Evolutionary conservation across 2,113 vertebrate species (phyloP).

Genomic region (Brachyhypopomus gauderio): DNA sequence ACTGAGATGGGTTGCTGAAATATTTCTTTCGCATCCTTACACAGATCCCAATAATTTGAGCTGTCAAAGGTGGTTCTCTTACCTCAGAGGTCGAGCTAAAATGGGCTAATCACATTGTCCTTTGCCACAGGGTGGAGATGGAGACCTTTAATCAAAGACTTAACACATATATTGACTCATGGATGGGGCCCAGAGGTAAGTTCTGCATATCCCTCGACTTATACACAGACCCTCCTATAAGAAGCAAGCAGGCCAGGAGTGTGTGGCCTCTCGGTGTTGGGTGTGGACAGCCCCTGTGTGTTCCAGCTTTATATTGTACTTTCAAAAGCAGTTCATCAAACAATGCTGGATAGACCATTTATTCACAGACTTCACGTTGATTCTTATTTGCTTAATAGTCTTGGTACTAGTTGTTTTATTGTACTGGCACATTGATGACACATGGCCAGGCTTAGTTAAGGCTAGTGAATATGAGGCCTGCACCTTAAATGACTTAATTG

Average conservation of each 20-base stretch:
- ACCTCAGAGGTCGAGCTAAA: neutral
- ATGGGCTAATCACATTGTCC: conserved; percentile 11
- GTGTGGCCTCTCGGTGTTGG: neutral
- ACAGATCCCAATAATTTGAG: neutral
- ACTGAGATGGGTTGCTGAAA: neutral
- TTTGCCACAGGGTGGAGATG: conserved; percentile 81
- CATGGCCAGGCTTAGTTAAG: too few relatives aligned
- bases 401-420: too few relatives aligned
- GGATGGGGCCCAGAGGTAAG: conserved; percentile 94
- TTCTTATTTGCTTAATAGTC: too few relatives aligned
- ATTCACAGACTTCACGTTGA: too few relatives aligned
- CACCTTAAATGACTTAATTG: too few relatives aligned
- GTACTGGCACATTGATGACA: too few relatives aligned
- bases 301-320: too few relatives aligned
- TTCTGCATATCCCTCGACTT: neutral
- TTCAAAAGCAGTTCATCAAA: too few relatives aligned
- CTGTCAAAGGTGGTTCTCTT: neutral
- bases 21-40: neutral
- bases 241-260: neutral
- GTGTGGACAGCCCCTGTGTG: too few relatives aligned
- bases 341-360: too few relatives aligned
- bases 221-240: neutral
- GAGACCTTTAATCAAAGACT: conserved; percentile 86
- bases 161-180: conserved; percentile 85
- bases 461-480: too few relatives aligned